Percentiles rank a stretch among this genome's conserved stretches.
phyloP scores from a whole-genome alignment of 2,113 vertebrate genomes.

The Lagopus leucura region DNA sequence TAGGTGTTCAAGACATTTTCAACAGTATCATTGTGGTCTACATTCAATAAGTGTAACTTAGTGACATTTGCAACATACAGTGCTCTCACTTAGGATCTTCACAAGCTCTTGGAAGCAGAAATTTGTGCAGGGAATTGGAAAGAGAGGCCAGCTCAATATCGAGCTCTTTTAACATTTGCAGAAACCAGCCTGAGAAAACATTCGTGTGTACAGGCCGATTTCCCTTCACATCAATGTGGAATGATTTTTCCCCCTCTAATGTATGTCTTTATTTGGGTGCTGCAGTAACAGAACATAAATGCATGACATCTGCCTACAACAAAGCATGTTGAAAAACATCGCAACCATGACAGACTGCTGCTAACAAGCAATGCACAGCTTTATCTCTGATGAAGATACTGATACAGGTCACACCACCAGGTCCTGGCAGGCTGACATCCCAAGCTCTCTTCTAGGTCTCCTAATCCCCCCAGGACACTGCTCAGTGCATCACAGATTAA shows the following conservation, averaged over 20 bases:
- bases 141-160: neutral
- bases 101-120: neutral
- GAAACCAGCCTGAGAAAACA: neutral
- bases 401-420: slow-evolving; percentile 22
- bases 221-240: fast-evolving
- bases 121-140: neutral
- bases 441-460: slow-evolving; percentile 14
- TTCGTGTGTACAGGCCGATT: neutral
- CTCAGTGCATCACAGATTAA: slow-evolving; percentile 60
- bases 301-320: neutral
- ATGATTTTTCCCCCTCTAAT: neutral
- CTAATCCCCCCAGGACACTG: slow-evolving; percentile 57
- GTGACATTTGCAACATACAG: neutral
- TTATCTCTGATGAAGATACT: neutral
- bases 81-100: neutral
- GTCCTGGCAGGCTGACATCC: slow-evolving; percentile 52
- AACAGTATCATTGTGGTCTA: neutral
- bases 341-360: neutral
- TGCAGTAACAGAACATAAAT: neutral
- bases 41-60: neutral
- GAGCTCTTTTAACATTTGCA: neutral
- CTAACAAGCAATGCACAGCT: neutral
- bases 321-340: neutral
- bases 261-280: neutral
- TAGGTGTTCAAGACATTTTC: neutral